Conservation (phyloP, 2,888 invertebrate genomes). For the Drosophila prostipennis region DNA sequence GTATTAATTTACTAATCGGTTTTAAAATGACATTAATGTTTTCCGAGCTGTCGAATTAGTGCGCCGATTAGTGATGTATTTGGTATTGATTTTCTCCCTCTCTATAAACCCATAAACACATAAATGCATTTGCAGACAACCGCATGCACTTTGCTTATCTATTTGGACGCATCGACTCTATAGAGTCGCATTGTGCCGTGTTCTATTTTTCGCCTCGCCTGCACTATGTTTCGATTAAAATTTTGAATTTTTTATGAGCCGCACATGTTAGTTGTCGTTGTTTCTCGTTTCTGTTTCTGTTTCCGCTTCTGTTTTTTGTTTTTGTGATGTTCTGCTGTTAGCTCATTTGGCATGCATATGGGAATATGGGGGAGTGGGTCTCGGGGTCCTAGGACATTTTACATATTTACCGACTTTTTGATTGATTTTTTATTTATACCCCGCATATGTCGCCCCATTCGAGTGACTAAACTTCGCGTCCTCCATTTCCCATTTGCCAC, state of each 20-base stretch:
- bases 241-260: conserved; percentile 73
- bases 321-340: conserved; percentile 27
- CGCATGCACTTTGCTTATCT: conserved; percentile 60
- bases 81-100: neutral
- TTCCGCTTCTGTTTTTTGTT: conserved; percentile 6
- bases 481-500: conserved; percentile 1
- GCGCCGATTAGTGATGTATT: neutral
- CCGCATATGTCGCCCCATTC: conserved; percentile 65
- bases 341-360: conserved; percentile 60
- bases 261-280: conserved; percentile 35
- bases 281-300: neutral
- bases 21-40: neutral
- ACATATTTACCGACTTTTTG: conserved; percentile 57
- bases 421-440: conserved; percentile 73
- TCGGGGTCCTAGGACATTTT: conserved; percentile 9
- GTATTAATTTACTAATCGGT: too few relatives aligned
- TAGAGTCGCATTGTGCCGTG: conserved; percentile 29
- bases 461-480: conserved; percentile 34
- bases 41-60: neutral
- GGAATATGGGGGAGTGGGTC: conserved; percentile 1
- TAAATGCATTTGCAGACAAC: conserved; percentile 40
- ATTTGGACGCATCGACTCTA: conserved; percentile 58
- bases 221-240: conserved; percentile 77
- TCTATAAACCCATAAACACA: neutral
- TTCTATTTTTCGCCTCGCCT: conserved; percentile 64